Conservation (phyloP, 2,888 invertebrate genomes). For the Drosophila trichaetosa region DNA sequence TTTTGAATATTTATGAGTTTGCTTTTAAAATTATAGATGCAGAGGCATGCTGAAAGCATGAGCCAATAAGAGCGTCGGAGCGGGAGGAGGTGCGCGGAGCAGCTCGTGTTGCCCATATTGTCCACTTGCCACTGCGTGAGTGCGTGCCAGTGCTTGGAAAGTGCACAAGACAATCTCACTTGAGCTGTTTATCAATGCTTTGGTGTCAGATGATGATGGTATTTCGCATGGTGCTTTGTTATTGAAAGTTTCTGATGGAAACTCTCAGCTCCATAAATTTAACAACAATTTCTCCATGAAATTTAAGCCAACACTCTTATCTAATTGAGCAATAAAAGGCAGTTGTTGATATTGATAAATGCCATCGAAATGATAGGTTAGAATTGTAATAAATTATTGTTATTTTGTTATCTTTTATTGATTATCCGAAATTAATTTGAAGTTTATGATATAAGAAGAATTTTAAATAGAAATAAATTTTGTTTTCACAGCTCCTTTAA, state of each 20-base stretch:
- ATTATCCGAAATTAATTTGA: not conserved
- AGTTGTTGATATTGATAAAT: conserved; percentile 17
- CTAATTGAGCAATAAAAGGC: conserved; percentile 40
- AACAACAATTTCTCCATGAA: conserved; percentile 26
- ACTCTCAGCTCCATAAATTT: conserved; percentile 37
- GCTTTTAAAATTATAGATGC: conserved; percentile 81
- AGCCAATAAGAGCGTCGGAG: conserved; percentile 18
- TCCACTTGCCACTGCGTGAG: conserved; percentile 56
- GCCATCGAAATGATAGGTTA: not conserved
- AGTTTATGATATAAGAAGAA: not conserved
- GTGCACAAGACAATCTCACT: conserved; percentile 62
- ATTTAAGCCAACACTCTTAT: conserved; percentile 16
- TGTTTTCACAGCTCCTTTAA: not conserved
- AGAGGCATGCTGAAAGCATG: conserved; percentile 57
- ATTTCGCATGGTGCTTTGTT: conserved; percentile 46
- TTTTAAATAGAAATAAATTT: not conserved
- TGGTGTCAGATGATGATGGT: conserved; percentile 50
- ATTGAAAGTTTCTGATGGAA: conserved; percentile 51
- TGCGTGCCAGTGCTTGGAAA: conserved; percentile 42
- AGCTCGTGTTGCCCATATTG: conserved; percentile 35
- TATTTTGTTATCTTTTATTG: not conserved
- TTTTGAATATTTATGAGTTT: conserved; percentile 81
- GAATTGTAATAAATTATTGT: not conserved
- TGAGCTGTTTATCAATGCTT: conserved; percentile 72
- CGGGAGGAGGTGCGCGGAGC: not conserved